Conservation (phyloP, 2,888 invertebrate species). For the Tipula helvola region DNA sequence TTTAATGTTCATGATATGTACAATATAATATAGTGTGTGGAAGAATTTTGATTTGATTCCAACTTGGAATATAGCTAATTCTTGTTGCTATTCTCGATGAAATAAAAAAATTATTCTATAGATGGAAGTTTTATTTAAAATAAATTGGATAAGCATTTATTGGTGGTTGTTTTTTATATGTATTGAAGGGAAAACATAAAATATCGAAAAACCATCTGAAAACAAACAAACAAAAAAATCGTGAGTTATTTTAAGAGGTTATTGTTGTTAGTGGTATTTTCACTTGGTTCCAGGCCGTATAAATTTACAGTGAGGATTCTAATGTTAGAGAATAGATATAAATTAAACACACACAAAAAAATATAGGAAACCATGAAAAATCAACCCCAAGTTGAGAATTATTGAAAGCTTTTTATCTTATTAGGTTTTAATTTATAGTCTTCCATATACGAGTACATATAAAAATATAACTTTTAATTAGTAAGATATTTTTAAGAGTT, state of each 20-base stretch:
- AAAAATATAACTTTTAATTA: neutral
- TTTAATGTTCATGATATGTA: neutral
- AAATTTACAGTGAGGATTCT: neutral
- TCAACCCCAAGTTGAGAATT: neutral
- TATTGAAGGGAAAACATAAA: neutral
- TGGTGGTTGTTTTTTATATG: neutral
- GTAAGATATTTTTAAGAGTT: neutral
- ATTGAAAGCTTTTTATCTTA: neutral
- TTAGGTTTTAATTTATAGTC: neutral
- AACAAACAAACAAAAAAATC: neutral
- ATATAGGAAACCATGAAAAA: neutral
- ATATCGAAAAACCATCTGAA: neutral
- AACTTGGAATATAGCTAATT: neutral
- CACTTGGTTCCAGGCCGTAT: neutral
- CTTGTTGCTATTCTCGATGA: neutral
- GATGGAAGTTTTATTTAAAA: neutral
- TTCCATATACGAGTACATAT: too few relatives aligned
- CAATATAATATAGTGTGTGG: neutral
- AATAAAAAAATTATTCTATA: neutral
- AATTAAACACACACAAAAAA: neutral
- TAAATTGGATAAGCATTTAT: neutral
- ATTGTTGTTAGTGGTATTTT: neutral
- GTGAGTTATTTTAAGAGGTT: neutral
- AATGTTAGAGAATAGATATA: neutral
- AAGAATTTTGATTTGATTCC: neutral